Evolutionary conservation across 92 coral and sea anemone species (phyloP).

Genomic region (Porites evermanni): DNA sequence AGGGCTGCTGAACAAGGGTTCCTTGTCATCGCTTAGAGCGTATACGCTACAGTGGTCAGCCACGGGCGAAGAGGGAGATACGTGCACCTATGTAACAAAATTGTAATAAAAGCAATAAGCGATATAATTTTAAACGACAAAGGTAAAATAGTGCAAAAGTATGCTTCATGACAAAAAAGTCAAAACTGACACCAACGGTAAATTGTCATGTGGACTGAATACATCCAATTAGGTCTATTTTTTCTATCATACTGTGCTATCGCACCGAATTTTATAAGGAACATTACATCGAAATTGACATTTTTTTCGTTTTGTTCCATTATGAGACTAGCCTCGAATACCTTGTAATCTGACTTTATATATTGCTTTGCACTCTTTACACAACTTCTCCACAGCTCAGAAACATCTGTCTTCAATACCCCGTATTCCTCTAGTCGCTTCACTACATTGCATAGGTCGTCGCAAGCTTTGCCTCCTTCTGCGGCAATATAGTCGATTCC

Average conservation of each 20-base stretch:
- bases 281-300: background rate
- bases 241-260: background rate
- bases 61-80: constrained; percentile 25
- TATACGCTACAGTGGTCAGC: background rate
- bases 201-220: no score
- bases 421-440: constrained; percentile 12
- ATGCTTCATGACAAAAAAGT: no score
- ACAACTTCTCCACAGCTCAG: background rate
- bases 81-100: constrained; percentile 39
- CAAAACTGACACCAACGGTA: no score
- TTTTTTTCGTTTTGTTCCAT: background rate
- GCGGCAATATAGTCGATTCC: constrained; percentile 37
- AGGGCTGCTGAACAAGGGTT: constrained; percentile 42
- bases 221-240: background rate
- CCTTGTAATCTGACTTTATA: constrained; percentile 44
- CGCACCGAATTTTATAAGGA: background rate
- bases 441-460: constrained; percentile 15
- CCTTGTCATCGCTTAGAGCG: constrained; percentile 53
- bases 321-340: constrained; percentile 9
- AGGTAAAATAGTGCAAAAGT: no score
- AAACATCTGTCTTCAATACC: background rate
- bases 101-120: background rate
- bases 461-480: constrained; percentile 32
- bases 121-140: background rate
- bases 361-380: constrained; percentile 25